These are phyloP conservation scores for Cephus spinipes DNA, from an alignment of 2,888 invertebrate genomes.

Conservation along the genomic window DNA sequence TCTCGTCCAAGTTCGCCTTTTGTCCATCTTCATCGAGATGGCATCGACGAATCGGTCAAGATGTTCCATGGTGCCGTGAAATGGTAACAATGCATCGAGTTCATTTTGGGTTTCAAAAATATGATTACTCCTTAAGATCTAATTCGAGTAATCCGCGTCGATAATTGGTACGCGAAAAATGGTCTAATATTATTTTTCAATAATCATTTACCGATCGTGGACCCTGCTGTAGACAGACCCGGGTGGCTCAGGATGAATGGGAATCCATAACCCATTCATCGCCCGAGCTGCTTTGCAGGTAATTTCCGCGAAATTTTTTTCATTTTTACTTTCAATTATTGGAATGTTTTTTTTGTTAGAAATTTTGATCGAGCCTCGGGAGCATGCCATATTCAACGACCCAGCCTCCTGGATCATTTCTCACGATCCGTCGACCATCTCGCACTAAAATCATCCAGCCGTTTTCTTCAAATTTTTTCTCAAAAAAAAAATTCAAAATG, in stretches of 20 bases:
- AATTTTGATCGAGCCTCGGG: neutral
- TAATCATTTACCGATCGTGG: neutral
- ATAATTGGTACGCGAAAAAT: neutral
- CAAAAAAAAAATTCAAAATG: neutral
- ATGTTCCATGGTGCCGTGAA: neutral
- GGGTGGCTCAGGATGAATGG: conserved; percentile 24
- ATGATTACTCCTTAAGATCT: neutral
- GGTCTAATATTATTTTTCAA: neutral
- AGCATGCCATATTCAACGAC: conserved; percentile 13
- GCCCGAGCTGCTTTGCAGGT: conserved; percentile 16
- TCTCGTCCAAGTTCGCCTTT: neutral
- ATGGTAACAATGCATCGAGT: neutral
- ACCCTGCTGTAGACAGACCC: conserved; percentile 9
- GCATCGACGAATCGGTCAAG: neutral
- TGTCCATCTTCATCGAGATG: neutral
- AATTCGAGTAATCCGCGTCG: neutral
- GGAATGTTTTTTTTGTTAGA: neutral
- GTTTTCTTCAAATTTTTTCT: neutral
- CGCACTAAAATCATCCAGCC: neutral
- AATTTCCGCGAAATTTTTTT: neutral
- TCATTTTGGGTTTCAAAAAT: neutral
- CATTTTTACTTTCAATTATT: neutral
- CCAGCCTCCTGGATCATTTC: conserved; percentile 20
- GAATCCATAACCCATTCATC: conserved; percentile 11
- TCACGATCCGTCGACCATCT: neutral